Percentiles rank a stretch among this genome's conserved stretches.
phyloP scores from a whole-genome alignment of 2,888 invertebrate species.

The Myopa tessellatipennis region DNA sequence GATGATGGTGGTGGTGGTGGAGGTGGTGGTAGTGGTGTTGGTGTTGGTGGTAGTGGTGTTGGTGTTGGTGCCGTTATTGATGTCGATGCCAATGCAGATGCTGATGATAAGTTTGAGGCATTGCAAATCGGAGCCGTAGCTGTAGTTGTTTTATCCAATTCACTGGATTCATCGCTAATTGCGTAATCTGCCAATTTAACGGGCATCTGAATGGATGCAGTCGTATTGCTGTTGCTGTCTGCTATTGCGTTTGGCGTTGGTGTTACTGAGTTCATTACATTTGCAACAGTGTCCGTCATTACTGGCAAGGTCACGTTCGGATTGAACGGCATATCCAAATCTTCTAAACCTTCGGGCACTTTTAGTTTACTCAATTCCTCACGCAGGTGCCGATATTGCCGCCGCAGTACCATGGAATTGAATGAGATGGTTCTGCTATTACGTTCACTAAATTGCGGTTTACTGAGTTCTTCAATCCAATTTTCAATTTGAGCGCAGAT shows the following conservation, averaged over 20 bases:
- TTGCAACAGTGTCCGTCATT: conserved; percentile 54
- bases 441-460: conserved; percentile 79
- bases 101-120: conserved; percentile 20
- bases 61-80: no score
- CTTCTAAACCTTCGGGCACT: conserved; percentile 81
- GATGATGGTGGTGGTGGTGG: not conserved
- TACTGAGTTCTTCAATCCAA: conserved; percentile 91
- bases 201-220: conserved; percentile 10
- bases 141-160: not conserved
- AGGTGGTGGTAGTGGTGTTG: no score
- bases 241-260: not conserved
- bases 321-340: conserved; percentile 74
- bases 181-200: conserved; percentile 11
- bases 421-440: conserved; percentile 82
- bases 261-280: conserved; percentile 42
- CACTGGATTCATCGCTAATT: conserved; percentile 4
- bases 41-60: no score
- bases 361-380: conserved; percentile 88
- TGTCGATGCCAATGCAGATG: conserved; percentile 14
- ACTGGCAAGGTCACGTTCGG: conserved; percentile 61
- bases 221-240: conserved; percentile 14
- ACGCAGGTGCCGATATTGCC: conserved; percentile 84
- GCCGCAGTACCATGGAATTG: conserved; percentile 81
- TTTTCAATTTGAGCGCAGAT: conserved; percentile 88
- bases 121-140: not conserved